Evolutionary conservation across 2,113 vertebrate genomes (phyloP).

Genomic region (Prolemur simus): DNA sequence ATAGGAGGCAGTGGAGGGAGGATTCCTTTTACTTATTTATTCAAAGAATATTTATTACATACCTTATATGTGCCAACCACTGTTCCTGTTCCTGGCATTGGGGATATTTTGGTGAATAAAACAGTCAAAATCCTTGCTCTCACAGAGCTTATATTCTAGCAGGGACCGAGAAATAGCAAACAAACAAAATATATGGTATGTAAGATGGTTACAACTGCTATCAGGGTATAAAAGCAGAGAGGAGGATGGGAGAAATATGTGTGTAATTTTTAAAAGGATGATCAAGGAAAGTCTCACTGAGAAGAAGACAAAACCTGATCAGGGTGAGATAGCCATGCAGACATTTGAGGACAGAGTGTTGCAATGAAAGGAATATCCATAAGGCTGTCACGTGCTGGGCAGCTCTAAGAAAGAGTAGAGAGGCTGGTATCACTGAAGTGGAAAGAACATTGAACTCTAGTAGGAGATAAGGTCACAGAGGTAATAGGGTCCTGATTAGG

Average conservation of each 20-base stretch:
- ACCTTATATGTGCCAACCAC: neutral
- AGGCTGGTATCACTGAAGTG: neutral
- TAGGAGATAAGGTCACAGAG: neutral
- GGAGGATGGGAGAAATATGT: neutral
- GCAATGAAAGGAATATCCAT: neutral
- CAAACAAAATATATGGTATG: neutral
- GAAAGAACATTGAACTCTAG: neutral
- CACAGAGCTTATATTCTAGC: neutral
- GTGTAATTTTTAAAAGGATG: neutral
- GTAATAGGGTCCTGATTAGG: neutral
- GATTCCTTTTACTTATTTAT: neutral
- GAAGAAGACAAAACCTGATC: neutral
- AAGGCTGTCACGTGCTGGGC: neutral
- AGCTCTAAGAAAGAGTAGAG: neutral
- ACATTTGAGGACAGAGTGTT: neutral
- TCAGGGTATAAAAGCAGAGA: neutral
- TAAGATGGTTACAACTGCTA: neutral
- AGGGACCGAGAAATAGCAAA: neutral
- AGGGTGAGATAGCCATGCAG: neutral
- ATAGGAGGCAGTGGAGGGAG: neutral
- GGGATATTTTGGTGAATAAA: neutral
- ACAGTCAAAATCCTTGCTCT: conserved; percentile 9
- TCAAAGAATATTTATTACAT: neutral
- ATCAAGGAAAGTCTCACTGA: neutral
- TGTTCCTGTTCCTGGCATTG: neutral